Evolutionary conservation across 2,797 vertebrate genomes (phyloP).

Genomic region (Halcyon badia): DNA sequence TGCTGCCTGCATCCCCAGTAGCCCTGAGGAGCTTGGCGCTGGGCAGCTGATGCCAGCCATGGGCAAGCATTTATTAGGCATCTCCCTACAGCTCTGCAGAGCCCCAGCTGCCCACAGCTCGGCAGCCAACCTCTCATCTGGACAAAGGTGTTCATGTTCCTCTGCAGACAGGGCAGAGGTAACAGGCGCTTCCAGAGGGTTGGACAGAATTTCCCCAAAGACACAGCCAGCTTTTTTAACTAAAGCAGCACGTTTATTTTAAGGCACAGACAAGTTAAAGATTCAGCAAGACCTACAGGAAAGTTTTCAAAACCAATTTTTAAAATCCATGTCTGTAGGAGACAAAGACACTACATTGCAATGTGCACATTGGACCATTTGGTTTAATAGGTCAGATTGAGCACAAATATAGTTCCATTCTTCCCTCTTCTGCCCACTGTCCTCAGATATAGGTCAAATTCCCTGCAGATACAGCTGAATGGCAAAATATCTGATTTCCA

Average conservation of each 20-base stretch:
- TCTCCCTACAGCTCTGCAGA: not conserved
- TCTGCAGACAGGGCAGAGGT: not conserved
- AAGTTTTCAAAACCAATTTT: not conserved
- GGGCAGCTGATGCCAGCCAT: accelerated
- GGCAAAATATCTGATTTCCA: not conserved
- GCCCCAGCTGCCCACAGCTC: not conserved
- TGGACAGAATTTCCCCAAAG: not conserved
- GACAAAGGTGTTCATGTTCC: not conserved
- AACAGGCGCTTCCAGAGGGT: accelerated
- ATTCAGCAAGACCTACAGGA: not conserved
- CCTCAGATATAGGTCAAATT: not conserved
- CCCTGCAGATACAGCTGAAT: not conserved
- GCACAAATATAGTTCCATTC: not conserved
- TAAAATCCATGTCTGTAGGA: not conserved
- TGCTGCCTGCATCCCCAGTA: not conserved
- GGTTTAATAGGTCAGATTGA: constrained; percentile 9
- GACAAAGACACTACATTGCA: not conserved
- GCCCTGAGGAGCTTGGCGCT: accelerated
- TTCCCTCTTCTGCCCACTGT: not conserved
- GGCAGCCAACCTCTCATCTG: not conserved
- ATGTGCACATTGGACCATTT: not conserved
- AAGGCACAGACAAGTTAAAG: not conserved
- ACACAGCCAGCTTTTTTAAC: not conserved
- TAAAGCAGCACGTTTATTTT: not conserved
- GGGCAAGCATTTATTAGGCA: not conserved